Percentiles rank a stretch among this genome's conserved stretches.
Conservation (phyloP, 2,888 invertebrate species). For the Urechis unicinctus region DNA sequence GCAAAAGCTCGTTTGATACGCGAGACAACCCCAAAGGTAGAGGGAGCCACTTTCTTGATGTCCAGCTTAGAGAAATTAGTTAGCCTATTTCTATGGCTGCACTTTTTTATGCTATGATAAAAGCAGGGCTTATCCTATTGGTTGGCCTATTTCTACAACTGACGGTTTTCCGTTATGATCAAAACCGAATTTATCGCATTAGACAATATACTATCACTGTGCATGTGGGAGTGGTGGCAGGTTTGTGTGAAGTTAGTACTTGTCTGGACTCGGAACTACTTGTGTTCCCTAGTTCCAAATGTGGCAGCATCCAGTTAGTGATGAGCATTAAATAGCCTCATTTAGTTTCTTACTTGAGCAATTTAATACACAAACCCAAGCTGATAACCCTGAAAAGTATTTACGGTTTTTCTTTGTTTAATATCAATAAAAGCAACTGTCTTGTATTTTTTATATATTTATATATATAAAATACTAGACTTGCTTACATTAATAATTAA, state of each 20-base stretch:
- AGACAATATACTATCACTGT: too few species aligned
- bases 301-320: constrained; percentile 72
- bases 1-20: constrained; percentile 66
- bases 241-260: constrained; percentile 49
- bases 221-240: too few species aligned
- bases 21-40: constrained; percentile 60
- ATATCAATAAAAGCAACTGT: not conserved
- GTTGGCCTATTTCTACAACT: too few species aligned
- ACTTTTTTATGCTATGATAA: too few species aligned
- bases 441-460: not conserved
- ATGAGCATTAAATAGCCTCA: constrained; percentile 43
- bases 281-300: constrained; percentile 76
- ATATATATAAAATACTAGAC: too few species aligned
- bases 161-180: too few species aligned
- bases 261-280: constrained; percentile 62
- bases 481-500: too few species aligned
- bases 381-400: not conserved
- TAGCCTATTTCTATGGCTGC: too few species aligned
- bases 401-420: not conserved
- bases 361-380: not conserved
- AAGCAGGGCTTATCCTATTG: too few species aligned
- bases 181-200: too few species aligned
- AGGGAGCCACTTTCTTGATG: not conserved
- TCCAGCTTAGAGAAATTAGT: too few species aligned
- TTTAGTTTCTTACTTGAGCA: not conserved